Conservation (phyloP, 1,140 invertebrate genomes). For the Brachionus paranguensis region DNA sequence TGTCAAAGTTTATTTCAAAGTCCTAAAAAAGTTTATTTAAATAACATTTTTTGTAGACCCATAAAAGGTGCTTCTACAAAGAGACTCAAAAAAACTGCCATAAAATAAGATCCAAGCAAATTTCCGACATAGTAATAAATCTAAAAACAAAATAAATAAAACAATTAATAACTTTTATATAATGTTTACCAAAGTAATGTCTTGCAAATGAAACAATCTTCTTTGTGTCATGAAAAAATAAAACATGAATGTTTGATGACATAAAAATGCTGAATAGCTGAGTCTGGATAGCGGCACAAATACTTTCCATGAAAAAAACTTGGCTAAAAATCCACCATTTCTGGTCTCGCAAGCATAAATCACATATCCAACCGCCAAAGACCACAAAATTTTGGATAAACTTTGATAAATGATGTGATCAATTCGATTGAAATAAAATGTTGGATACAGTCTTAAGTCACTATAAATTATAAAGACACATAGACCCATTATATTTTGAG, state of each 20-base stretch:
- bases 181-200: constrained; percentile 2
- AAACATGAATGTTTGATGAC: constrained; percentile 17
- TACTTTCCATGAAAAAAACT: constrained; percentile 43
- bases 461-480: background rate
- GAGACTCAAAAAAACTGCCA: background rate
- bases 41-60: background rate
- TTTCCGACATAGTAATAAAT: constrained; percentile 1
- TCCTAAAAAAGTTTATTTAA: background rate
- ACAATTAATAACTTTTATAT: background rate
- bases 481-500: background rate
- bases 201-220: background rate
- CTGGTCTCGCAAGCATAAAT: constrained; percentile 31
- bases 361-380: background rate
- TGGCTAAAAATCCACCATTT: constrained; percentile 47
- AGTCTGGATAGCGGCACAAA: background rate
- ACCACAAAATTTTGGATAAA: background rate
- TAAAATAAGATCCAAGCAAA: constrained; percentile 2
- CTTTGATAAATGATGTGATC: constrained; percentile 27
- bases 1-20: too few species aligned
- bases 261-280: background rate
- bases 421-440: background rate
- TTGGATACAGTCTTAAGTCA: background rate
- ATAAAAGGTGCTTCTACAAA: constrained; percentile 16
- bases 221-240: background rate
- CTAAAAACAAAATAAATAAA: constrained; percentile 1